These are phyloP conservation scores for Clusia tigrina DNA, from an alignment of 2,888 invertebrate species.

Conservation along the genomic window DNA sequence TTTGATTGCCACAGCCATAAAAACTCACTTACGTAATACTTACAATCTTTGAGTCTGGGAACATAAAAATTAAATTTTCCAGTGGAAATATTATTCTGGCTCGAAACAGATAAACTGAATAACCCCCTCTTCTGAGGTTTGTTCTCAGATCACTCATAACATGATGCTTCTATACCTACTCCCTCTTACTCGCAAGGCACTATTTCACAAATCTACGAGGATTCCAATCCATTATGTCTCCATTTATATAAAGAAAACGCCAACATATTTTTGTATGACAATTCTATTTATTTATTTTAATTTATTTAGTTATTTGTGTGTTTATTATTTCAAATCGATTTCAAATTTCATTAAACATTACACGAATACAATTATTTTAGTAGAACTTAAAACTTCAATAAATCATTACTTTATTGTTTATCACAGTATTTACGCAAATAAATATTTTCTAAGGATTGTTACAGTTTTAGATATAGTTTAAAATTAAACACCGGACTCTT, in stretches of 20 bases:
- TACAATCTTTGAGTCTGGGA: no score
- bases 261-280: slow-evolving; percentile 22
- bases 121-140: no score
- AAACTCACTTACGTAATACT: no score
- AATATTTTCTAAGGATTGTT: slow-evolving; percentile 48
- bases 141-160: no score
- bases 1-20: no score
- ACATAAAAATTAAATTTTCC: no score
- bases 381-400: slow-evolving; percentile 33
- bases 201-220: no score
- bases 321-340: slow-evolving; percentile 31
- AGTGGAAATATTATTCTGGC: no score
- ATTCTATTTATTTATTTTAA: slow-evolving; percentile 21
- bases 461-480: slow-evolving; percentile 29
- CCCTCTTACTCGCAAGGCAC: no score
- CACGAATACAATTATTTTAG: slow-evolving; percentile 15
- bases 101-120: no score
- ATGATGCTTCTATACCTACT: no score
- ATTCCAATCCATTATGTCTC: no score
- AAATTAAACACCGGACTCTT: slow-evolving; percentile 35
- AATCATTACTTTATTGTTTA: slow-evolving; percentile 62
- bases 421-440: slow-evolving; percentile 63
- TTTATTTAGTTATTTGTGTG: slow-evolving; percentile 24
- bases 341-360: slow-evolving; percentile 41
- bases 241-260: background rate